Evolutionary conservation across 1,140 invertebrate species (phyloP).

Genomic region (Teleopsis dalmanni): DNA sequence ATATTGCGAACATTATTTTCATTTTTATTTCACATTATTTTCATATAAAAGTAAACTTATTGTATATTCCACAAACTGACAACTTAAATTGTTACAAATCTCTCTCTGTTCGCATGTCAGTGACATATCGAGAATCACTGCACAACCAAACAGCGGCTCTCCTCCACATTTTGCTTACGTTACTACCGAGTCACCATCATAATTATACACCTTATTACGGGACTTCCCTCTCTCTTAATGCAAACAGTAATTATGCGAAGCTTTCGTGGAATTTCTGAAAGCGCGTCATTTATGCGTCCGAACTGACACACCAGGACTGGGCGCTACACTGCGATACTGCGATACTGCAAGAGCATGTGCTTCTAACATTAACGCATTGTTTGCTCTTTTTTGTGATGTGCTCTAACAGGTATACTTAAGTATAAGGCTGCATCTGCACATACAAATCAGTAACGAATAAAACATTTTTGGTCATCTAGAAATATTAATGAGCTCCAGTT

Average conservation of each 20-base stretch:
- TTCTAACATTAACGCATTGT: conserved; percentile 10
- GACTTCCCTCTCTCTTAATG: conserved; percentile 14
- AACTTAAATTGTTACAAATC: too few relatives aligned
- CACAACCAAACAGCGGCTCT: too few relatives aligned
- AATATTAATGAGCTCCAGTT: conserved; percentile 9
- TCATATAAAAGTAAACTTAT: too few relatives aligned
- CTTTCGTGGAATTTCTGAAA: conserved; percentile 10
- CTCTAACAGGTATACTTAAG: too few relatives aligned
- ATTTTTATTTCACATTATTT: too few relatives aligned
- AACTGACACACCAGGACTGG: conserved; percentile 3
- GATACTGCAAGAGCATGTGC: background rate
- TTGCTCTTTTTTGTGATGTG: too few relatives aligned
- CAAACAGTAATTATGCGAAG: conserved; percentile 14
- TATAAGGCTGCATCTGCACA: background rate
- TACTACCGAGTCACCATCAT: too few relatives aligned
- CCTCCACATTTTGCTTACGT: too few relatives aligned
- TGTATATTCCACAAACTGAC: too few relatives aligned
- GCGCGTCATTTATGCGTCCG: conserved; percentile 1
- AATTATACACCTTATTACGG: conserved; percentile 7
- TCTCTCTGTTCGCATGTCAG: too few relatives aligned
- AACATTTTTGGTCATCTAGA: conserved; percentile 1
- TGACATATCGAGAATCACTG: too few relatives aligned
- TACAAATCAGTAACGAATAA: background rate
- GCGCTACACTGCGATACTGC: conserved; percentile 1
- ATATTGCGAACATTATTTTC: too few relatives aligned